These are phyloP conservation scores for Pseudorhombus dupliciocellatus DNA, from an alignment of 2,113 vertebrate genomes.

Conservation along the genomic window DNA sequence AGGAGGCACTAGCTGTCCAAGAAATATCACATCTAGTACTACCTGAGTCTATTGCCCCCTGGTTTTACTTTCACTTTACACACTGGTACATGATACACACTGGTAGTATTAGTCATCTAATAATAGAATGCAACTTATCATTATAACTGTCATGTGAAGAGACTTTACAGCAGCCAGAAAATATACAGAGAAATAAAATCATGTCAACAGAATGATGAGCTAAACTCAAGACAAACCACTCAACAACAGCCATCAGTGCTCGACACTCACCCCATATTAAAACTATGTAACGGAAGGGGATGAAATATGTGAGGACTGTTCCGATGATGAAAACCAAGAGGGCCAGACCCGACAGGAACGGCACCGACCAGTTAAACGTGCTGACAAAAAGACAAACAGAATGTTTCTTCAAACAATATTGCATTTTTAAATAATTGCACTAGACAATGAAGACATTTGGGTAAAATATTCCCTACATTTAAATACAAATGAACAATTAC, in stretches of 20 bases:
- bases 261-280: constrained; percentile 93
- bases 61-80: constrained; percentile 49
- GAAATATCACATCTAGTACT: constrained; percentile 13
- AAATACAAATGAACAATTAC: background rate
- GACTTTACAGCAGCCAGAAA: background rate
- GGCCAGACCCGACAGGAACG: constrained; percentile 92
- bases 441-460: background rate
- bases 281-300: constrained; percentile 92
- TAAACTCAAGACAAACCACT: background rate
- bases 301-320: constrained; percentile 86
- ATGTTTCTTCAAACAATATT: background rate
- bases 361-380: constrained; percentile 96
- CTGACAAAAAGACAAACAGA: constrained; percentile 72
- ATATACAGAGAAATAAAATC: background rate
- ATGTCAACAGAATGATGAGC: background rate
- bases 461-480: background rate
- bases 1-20: constrained; percentile 49
- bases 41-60: background rate
- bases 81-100: background rate
- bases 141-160: background rate
- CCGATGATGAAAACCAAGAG: constrained; percentile 83
- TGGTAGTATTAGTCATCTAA: background rate
- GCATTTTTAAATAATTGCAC: background rate
- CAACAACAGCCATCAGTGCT: background rate
- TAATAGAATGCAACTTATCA: background rate